Evolutionary conservation across 2,113 vertebrate genomes (phyloP), one percentile per base, ranked within the genome.

Genomic region (Crotophaga sulcirostris): DNA sequence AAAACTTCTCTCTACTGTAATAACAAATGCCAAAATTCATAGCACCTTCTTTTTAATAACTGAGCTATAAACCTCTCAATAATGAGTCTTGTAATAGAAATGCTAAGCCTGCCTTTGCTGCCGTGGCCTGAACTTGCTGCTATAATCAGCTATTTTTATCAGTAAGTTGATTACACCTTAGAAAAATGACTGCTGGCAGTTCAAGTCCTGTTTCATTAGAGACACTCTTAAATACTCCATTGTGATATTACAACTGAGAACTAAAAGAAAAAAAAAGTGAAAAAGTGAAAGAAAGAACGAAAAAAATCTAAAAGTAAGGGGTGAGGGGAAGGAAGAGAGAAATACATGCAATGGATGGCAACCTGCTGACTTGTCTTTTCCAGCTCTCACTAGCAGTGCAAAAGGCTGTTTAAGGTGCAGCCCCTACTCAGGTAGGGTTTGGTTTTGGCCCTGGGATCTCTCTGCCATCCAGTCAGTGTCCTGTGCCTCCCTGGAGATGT

Each of bases 121-220:
- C 83, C 84, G 78, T 74, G 74, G 87, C 74, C 23, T 77, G 86
- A 96, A 94, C 95, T 76, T 68, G 19, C 95, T 93, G 92, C 69
- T 96, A 84, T 77, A 94, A 94, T 87, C 93, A 96, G 75, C 80
- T 98, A 86, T 95, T 98, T 98, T 98, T 98, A 98, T 98, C 98
- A 97, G 98, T 98, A 97, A 97, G 95, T 97, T 98, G 98, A 98
- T 98, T 97, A 84, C 89, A 96, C 96, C 97, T 98, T 97, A 98
- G 98, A 98, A 98, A 93, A 97, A 97, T 91, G 91, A 95, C 97
- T 97, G 97, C 98, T 99, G 89, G 89, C 64, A 98, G 98, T 95
- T 98, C 96, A 98, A 98, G 97, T 92, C 81, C 36, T 33, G 74
- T 94, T 96, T 97, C 96, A 89, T 95, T 97, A 92, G 47, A 84